Base-by-base conservation (phyloP, 2,888 invertebrate species). In the Rhamphomyia laevipes region DNA sequence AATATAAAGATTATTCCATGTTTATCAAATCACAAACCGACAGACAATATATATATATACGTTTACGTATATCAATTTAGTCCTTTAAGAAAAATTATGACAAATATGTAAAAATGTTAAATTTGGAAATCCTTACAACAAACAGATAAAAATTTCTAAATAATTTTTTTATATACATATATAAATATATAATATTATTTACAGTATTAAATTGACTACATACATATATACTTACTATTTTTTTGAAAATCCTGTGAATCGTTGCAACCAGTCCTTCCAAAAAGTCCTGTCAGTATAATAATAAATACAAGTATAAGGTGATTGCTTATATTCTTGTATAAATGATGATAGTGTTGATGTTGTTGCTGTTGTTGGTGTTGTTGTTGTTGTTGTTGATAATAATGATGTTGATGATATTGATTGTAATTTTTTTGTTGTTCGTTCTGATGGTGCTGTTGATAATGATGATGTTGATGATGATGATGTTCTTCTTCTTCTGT, bases 181-280 rank as follows among this genome's bases (percentile, higher is more conserved):
- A n/a, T n/a, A n/a, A n/a, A n/a, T n/a, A n/a, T 27, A 9, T 27
- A 27, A 27, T 27, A 27, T 9, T n/a, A n/a, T n/a, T 27, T 6
- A 27, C 4, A 27, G 23, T 27, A 27, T 23, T 42, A 21, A 23
- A 23, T 40, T 23, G 7, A 23, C 13, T 41, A 41, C 4, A 23
- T 33, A 41, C 21, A n/a, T n/a, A 46, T 41, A 49, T 55, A 70
- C 71, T 70, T 59, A 70, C 71, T 70, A 65, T 70, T 70, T 60
- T 69, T 70, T 60, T 70, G 71, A 59, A 70, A 70, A 56, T 71
- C 70, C 62, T 67, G 68, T 51, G 70, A 65, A 54, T 70, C 68
- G 61, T 70, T 70, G 62, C 64, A 63, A 46, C 61, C 63, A 45
- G 61, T 63, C 52, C 54, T 58, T 51, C 58, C 61, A 52, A 59